Base-by-base conservation (phyloP, 2,113 vertebrate species). In the Cromileptes altivelis region DNA sequence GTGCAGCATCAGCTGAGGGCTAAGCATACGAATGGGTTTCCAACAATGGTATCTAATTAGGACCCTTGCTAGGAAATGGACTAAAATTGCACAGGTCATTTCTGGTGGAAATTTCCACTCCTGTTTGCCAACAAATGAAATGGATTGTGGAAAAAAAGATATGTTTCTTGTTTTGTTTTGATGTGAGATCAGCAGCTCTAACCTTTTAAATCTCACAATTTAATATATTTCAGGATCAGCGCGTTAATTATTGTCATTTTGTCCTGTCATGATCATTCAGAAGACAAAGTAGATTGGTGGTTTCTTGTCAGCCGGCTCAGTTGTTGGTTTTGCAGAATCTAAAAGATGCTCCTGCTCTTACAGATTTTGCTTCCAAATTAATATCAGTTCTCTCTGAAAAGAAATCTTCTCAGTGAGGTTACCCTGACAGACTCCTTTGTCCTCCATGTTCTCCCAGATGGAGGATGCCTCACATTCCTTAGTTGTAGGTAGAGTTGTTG, bases 31-130 rank as follows among this genome's bases (percentile, higher is more conserved):
- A 92, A 92, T 89, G 85, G 79, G 88, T 91, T 89, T 93, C 87
- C 91, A 94, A 93, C 90, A 95, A 94, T 94, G 86, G 84, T 78
- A 86, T 91, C 82, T 95, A 94, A 95, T 95, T 94, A 93, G 89
- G 85, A 93, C 90, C 90, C 87, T 91, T 30, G 57, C 73, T 76
- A 89, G 83, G 88, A 93, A 93, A 93, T 91, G 80, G 88, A 88
- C 78, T 80, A 68, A 86, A 88, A 92, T 91, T 91, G 87, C 74
- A 60, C 70, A 70, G 84, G 82, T 86, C 49, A 88, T 92, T 82
- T 85, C 68, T 84, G 85, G 21, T 85, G 91, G 78, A 90, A 91
- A 91, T 91, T 87, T 84, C 80, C 85, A 84, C 25, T 77, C 61
- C 49, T 71, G 67, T 79, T 75, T 53, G 52, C 23, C 56, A 61